Conservation (phyloP, 1,140 invertebrate genomes). For the Lucilia sericata region DNA sequence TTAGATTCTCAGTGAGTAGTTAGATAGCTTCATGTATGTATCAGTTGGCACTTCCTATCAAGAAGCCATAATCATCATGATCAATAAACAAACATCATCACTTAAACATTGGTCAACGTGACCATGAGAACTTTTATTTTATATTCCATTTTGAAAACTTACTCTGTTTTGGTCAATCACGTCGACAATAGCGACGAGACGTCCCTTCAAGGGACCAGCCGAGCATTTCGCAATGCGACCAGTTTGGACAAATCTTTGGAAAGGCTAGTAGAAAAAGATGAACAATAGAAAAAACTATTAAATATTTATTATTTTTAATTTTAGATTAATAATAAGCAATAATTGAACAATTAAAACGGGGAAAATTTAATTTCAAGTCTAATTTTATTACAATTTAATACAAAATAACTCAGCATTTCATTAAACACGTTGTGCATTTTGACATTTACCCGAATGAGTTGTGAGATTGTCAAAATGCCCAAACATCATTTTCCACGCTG, state of each 20-base stretch:
- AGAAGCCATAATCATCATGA: constrained; percentile 65
- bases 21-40: constrained; percentile 70
- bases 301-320: background rate
- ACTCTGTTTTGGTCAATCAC: constrained; percentile 98
- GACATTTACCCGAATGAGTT: background rate
- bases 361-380: constrained; percentile 31
- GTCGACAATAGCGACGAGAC: constrained; percentile 93
- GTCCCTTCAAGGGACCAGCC: constrained; percentile 89
- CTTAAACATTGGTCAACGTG: background rate
- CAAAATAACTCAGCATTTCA: background rate
- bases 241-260: constrained; percentile 94
- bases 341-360: background rate
- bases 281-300: constrained; percentile 33
- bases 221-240: constrained; percentile 95
- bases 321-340: background rate
- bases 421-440: constrained; percentile 18
- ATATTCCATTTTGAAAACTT: constrained; percentile 63
- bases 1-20: constrained; percentile 43
- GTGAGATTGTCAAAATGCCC: constrained; percentile 29
- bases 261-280: constrained; percentile 79
- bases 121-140: background rate
- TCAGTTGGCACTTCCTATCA: constrained; percentile 81
- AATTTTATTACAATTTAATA: background rate
- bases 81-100: constrained; percentile 32
- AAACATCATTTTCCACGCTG: background rate